phyloP scores from a whole-genome alignment of 2,888 invertebrate species.

The Nyleta sp. region DNA sequence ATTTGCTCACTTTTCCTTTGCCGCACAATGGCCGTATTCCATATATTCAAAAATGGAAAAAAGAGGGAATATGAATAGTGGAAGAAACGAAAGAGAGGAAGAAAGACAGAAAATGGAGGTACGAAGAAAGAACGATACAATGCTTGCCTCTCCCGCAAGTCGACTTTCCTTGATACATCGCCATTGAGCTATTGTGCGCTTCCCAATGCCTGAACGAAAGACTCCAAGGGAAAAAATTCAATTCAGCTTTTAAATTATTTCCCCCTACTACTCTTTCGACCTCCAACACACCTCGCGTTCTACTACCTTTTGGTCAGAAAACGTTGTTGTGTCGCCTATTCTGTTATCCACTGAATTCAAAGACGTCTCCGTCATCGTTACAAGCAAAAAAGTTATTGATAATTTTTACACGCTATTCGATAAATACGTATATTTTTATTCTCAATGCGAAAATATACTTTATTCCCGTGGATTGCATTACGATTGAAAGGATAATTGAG shows the following conservation, averaged over 20 bases:
- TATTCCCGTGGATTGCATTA: no score
- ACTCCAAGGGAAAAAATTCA: slow-evolving; percentile 82
- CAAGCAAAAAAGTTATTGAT: slow-evolving; percentile 64
- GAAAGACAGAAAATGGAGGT: slow-evolving; percentile 61
- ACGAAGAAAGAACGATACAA: slow-evolving; percentile 81
- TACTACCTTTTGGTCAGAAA: slow-evolving; percentile 68
- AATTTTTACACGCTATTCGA: slow-evolving; percentile 55
- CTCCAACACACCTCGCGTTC: slow-evolving; percentile 69
- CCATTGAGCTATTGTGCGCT: slow-evolving; percentile 82
- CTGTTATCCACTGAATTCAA: slow-evolving; percentile 68
- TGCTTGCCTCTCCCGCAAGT: slow-evolving; percentile 81
- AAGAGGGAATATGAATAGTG: slow-evolving; percentile 57
- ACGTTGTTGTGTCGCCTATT: slow-evolving; percentile 69
- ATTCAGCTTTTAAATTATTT: slow-evolving; percentile 83
- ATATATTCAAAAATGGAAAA: slow-evolving; percentile 63
- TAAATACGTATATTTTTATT: slow-evolving; percentile 22
- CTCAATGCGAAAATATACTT: no score
- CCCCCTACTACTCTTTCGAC: slow-evolving; percentile 70
- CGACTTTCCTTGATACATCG: slow-evolving; percentile 83
- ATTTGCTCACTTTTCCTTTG: slow-evolving; percentile 66
- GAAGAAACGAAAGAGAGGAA: slow-evolving; percentile 63
- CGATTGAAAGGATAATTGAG: no score
- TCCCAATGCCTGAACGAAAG: slow-evolving; percentile 82
- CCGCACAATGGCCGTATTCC: slow-evolving; percentile 60
- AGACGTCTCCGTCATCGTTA: slow-evolving; percentile 66